Conservation (phyloP, 2,888 invertebrate species). For the Nymphalis urticae region DNA sequence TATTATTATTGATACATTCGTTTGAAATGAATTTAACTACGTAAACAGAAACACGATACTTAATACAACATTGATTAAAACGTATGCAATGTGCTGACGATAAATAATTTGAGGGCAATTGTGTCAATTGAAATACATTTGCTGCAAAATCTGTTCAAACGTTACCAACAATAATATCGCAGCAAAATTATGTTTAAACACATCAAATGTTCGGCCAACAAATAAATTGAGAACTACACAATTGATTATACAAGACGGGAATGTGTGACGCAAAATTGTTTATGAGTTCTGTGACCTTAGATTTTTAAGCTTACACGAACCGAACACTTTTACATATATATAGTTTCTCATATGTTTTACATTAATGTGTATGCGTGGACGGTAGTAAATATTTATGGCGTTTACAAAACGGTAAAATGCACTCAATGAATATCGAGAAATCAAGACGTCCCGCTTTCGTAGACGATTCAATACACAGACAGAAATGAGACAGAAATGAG, state of each 20-base stretch:
- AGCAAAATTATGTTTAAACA: conserved; percentile 29
- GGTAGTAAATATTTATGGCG: conserved; percentile 33
- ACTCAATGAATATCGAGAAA: conserved; percentile 34
- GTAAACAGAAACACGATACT: conserved; percentile 32
- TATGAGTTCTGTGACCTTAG: conserved; percentile 32
- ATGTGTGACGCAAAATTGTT: conserved; percentile 30
- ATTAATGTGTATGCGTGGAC: conserved; percentile 26
- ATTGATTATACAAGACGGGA: conserved; percentile 38
- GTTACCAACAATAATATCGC: conserved; percentile 54
- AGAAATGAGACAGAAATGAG: too few species aligned
- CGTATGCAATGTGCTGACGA: conserved; percentile 35
- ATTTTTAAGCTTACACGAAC: conserved; percentile 10
- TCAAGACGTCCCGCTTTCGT: conserved; percentile 31
- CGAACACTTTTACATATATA: conserved; percentile 14
- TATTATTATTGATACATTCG: conserved; percentile 2
- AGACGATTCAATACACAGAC: conserved; percentile 20
- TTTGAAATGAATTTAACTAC: conserved; percentile 12
- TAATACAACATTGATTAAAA: conserved; percentile 32
- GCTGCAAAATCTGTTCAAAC: conserved; percentile 49
- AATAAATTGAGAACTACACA: conserved; percentile 35
- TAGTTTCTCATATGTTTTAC: conserved; percentile 14
- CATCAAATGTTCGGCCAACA: conserved; percentile 20
- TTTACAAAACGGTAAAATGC: conserved; percentile 35
- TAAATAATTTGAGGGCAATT: conserved; percentile 44
- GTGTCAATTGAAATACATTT: conserved; percentile 54